A percentile compares a stretch with the other conserved stretches of the same genome.
Evolutionary conservation across 2,888 invertebrate genomes (phyloP).

Genomic region (Myopa testacea): DNA sequence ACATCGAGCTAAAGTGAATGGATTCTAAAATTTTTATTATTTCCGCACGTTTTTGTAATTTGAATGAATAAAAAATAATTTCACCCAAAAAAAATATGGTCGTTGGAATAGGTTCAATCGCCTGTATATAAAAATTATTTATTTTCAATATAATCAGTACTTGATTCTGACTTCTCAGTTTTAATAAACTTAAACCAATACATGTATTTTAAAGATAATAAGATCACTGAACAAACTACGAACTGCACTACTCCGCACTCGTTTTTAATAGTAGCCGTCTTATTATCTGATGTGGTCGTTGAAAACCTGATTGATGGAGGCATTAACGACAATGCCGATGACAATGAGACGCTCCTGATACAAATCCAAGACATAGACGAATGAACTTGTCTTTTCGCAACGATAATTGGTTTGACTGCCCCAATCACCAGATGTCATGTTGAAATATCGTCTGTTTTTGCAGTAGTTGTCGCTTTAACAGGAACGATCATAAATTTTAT

Average conservation of each 20-base stretch:
- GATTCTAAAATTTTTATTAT: no score
- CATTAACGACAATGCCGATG: conserved; percentile 32
- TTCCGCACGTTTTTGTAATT: no score
- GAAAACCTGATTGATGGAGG: conserved; percentile 16
- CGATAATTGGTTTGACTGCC: not conserved
- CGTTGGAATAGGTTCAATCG: no score
- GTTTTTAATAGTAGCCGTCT: conserved; percentile 14
- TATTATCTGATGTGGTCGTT: not conserved
- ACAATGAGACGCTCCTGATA: not conserved
- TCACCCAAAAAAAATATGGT: no score
- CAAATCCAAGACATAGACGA: conserved; percentile 8
- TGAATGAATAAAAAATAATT: no score
- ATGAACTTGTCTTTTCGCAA: conserved; percentile 6
- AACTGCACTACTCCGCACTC: conserved; percentile 39
- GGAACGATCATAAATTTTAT: conserved; percentile 76
- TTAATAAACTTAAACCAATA: conserved; percentile 46
- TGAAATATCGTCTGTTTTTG: not conserved
- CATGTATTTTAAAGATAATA: conserved; percentile 44
- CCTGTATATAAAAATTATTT: not conserved
- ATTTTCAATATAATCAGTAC: not conserved
- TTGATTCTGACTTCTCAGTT: not conserved
- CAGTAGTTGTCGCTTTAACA: conserved; percentile 29
- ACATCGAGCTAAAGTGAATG: no score
- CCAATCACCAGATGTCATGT: conserved; percentile 52
- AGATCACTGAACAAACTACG: conserved; percentile 38